A percentile compares a stretch with the other conserved stretches of the same genome.
These are phyloP conservation scores for Dolichotis patagonum DNA, from an alignment of 2,113 vertebrate species.

Conservation along the genomic window DNA sequence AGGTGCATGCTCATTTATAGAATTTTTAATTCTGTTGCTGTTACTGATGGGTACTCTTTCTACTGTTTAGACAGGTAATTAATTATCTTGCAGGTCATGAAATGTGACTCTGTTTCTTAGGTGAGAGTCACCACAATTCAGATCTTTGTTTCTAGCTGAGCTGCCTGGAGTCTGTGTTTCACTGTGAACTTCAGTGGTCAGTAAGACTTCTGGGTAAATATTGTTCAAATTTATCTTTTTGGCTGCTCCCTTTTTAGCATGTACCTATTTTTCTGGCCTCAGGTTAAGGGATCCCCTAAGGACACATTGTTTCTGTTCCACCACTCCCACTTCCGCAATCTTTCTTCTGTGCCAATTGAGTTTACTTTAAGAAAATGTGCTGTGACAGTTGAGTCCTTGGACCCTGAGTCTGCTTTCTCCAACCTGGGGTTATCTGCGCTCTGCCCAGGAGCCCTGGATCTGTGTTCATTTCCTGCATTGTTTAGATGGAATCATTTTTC, in stretches of 20 bases:
- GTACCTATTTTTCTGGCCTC: neutral
- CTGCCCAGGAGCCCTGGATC: too few relatives aligned
- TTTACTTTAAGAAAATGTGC: too few relatives aligned
- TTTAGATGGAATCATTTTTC: neutral
- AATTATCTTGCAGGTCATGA: neutral
- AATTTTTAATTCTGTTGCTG: neutral
- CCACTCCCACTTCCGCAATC: neutral
- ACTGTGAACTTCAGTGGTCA: neutral
- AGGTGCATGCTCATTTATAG: neutral
- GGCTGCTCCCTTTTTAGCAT: neutral
- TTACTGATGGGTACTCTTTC: neutral
- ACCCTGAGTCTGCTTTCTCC: too few relatives aligned
- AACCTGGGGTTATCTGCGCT: rapidly evolving
- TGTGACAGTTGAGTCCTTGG: neutral
- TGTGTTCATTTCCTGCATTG: neutral
- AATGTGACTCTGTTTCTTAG: neutral
- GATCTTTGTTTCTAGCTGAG: neutral
- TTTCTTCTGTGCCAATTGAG: neutral
- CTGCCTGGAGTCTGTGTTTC: neutral
- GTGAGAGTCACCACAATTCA: neutral
- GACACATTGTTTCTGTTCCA: neutral
- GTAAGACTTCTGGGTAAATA: too few relatives aligned
- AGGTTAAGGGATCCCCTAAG: too few relatives aligned
- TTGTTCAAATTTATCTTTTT: neutral
- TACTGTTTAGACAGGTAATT: neutral